Base-by-base conservation (phyloP, 37 sponge, comb jelly and placozoan species). In the Beroe ovata region DNA sequence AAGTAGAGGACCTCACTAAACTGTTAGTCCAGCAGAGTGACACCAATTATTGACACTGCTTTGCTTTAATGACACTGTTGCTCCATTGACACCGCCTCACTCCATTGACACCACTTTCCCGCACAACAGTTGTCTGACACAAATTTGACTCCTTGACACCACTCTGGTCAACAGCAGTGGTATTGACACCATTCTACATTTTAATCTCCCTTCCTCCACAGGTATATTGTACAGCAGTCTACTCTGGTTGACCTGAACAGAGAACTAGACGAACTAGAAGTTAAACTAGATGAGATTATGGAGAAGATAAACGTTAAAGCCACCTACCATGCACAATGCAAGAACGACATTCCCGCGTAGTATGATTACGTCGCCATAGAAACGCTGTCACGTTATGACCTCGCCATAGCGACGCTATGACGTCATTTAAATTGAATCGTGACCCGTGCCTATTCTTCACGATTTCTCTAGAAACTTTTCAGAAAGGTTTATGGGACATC, bases 1-100 rank as follows among this genome's bases (percentile, higher is more conserved):
- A 77, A 21, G 84, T 77, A 1, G 84, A 36, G 18, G 84, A 41
- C 41, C 84, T 77, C n/a, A 42, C 84, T 77, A 26, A 77, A 19
- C 26, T 21, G 41, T 77, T n/a, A 34, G 71, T 62, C 4, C n/a
- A n/a, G n/a, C n/a, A n/a, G n/a, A n/a, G n/a, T n/a, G n/a, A n/a
- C n/a, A n/a, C n/a, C n/a, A n/a, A n/a, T n/a, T n/a, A n/a, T n/a
- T n/a, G n/a, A n/a, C n/a, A n/a, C n/a, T n/a, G n/a, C n/a, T n/a
- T n/a, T n/a, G n/a, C n/a, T n/a, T n/a, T n/a, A n/a, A n/a, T n/a
- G n/a, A n/a, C n/a, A n/a, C n/a, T n/a, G n/a, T n/a, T n/a, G n/a
- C n/a, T n/a, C n/a, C n/a, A n/a, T n/a, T n/a, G n/a, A n/a, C n/a
- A n/a, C n/a, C n/a, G n/a, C n/a, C n/a, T n/a, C n/a, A n/a, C n/a